These are phyloP conservation scores for Ochotona curzoniae DNA, from an alignment of 2,113 vertebrate species.

Conservation along the genomic window DNA sequence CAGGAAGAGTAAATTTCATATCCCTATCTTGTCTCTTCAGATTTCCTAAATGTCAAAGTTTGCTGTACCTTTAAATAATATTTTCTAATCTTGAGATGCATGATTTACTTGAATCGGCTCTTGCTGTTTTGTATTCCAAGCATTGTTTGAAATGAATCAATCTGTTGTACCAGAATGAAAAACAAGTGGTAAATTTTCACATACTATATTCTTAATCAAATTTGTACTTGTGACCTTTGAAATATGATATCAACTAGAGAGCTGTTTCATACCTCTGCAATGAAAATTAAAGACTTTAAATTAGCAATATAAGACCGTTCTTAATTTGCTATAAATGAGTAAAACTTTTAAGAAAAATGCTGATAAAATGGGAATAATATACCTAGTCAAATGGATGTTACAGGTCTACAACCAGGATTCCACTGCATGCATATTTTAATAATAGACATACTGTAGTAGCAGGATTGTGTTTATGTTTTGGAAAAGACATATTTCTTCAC, in stretches of 20 bases:
- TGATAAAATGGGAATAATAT: neutral
- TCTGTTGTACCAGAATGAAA: neutral
- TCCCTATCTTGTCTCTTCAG: neutral
- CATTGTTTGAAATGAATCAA: neutral
- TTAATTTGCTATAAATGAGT: neutral
- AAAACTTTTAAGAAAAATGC: constrained; percentile 8
- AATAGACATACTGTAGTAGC: neutral
- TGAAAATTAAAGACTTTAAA: constrained; percentile 18
- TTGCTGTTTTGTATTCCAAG: constrained; percentile 15
- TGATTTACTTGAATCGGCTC: neutral
- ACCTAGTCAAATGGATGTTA: neutral
- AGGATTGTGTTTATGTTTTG: neutral
- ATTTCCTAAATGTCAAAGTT: constrained; percentile 28
- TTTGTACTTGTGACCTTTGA: constrained; percentile 38
- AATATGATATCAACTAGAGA: neutral
- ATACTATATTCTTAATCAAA: neutral
- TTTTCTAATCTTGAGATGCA: constrained; percentile 4
- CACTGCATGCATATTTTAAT: neutral
- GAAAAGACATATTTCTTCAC: neutral
- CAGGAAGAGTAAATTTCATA: neutral
- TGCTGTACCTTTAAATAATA: constrained; percentile 5
- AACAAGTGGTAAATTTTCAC: constrained; percentile 13
- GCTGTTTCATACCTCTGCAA: constrained; percentile 22
- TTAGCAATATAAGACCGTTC: neutral
- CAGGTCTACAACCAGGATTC: neutral